Evolutionary conservation across 2,888 invertebrate genomes (phyloP).

Genomic region (Dicranocentrus wangi): DNA sequence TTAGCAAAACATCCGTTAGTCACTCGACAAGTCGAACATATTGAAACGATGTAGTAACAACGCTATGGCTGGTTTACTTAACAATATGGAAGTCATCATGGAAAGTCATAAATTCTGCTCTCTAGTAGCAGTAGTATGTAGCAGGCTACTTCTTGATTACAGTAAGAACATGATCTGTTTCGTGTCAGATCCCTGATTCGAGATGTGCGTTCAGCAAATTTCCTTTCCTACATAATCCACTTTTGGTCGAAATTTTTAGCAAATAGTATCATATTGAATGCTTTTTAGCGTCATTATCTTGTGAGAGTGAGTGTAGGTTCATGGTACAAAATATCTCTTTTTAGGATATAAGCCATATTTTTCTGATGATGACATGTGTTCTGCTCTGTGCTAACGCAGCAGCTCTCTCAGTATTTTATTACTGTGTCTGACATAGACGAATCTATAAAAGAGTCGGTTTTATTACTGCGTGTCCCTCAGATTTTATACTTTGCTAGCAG

Average conservation of each 20-base stretch:
- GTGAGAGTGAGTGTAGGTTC: neutral
- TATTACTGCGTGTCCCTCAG: neutral
- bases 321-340: neutral
- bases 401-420: neutral
- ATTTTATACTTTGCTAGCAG: neutral
- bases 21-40: neutral
- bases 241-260: neutral
- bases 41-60: no score
- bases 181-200: slow-evolving; percentile 34
- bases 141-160: neutral
- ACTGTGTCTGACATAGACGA: neutral
- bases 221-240: neutral
- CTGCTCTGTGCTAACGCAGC: no score
- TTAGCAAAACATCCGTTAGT: neutral
- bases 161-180: slow-evolving; percentile 45
- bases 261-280: neutral
- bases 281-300: neutral
- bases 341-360: neutral
- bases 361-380: neutral
- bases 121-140: no score
- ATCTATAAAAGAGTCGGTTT: neutral
- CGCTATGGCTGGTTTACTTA: no score
- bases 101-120: neutral
- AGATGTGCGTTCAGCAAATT: neutral
- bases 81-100: neutral